A percentile compares a stretch with the other conserved stretches of the same genome.
Conservation (phyloP, 2,113 vertebrate species). For the Pao palembangensis region DNA sequence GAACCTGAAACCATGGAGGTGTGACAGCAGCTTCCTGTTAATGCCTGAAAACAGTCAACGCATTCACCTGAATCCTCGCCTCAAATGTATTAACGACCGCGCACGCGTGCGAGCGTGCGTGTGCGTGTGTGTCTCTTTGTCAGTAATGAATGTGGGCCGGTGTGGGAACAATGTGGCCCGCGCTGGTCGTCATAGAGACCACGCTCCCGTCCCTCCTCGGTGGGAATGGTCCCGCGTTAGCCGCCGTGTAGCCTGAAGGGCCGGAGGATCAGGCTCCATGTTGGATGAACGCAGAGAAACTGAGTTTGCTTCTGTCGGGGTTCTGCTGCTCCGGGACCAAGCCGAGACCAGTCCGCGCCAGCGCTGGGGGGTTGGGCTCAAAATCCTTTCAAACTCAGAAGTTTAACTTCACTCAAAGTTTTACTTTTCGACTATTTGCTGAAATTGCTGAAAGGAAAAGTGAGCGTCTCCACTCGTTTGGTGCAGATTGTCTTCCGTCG, state of each 20-base stretch:
- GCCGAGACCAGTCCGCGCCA: too few species aligned
- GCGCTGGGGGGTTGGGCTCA: too few species aligned
- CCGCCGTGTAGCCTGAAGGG: conserved; percentile 73
- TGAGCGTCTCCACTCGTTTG: conserved; percentile 55
- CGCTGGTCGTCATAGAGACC: conserved; percentile 78
- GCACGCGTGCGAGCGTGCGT: conserved; percentile 13
- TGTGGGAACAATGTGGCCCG: conserved; percentile 77
- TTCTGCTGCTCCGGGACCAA: too few species aligned
- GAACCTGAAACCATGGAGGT: conserved; percentile 54
- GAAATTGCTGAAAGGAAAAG: too few species aligned
- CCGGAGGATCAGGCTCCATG: conserved; percentile 9
- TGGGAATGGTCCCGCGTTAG: conserved; percentile 66
- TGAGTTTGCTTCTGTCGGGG: too few species aligned
- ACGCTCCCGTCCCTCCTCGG: conserved; percentile 62
- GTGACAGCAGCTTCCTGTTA: conserved; percentile 38
- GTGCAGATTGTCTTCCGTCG: neutral
- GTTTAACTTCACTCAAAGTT: too few species aligned
- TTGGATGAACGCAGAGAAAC: too few species aligned
- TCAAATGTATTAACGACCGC: too few species aligned
- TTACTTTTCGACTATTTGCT: too few species aligned
- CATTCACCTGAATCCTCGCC: conserved; percentile 4
- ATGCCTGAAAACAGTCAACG: conserved; percentile 4
- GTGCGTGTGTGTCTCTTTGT: conserved; percentile 65
- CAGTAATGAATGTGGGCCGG: conserved; percentile 76
- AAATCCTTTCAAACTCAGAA: too few species aligned